Conservation (phyloP, 2,888 invertebrate species). For the Xanthia togata region DNA sequence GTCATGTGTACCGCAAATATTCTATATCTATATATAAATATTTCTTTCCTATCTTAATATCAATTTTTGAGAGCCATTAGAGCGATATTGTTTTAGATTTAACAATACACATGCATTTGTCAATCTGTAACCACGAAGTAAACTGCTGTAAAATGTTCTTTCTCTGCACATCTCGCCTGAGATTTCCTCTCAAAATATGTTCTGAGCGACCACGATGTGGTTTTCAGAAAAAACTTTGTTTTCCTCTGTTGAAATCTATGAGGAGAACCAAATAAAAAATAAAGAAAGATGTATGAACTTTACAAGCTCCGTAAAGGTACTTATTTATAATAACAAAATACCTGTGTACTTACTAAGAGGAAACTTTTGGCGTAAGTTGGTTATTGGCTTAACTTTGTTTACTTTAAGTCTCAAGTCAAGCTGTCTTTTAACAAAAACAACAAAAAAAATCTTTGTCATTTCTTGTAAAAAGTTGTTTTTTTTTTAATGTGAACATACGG, state of each 20-base stretch:
- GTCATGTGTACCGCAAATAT: too few species aligned
- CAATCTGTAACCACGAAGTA: not conserved
- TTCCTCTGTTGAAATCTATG: not conserved
- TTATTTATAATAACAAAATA: constrained; percentile 49
- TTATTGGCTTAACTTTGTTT: constrained; percentile 48
- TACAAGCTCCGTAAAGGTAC: constrained; percentile 29
- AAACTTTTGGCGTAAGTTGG: constrained; percentile 42
- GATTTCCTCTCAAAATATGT: not conserved
- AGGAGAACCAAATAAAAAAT: not conserved
- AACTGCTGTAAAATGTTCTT: not conserved
- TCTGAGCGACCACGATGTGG: too few species aligned
- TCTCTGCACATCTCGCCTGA: not conserved
- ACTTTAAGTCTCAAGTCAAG: constrained; percentile 48
- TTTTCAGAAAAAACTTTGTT: not conserved
- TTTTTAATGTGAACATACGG: constrained; percentile 18
- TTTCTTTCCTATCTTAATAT: too few species aligned
- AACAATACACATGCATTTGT: too few species aligned
- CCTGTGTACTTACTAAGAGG: constrained; percentile 46
- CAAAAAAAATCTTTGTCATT: constrained; percentile 33
- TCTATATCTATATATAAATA: too few species aligned
- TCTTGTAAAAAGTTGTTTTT: constrained; percentile 16
- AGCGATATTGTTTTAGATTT: not conserved
- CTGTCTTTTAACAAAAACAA: constrained; percentile 48
- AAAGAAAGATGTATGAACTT: constrained; percentile 6
- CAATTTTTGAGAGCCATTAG: not conserved